Evolutionary conservation across 2,113 vertebrate genomes (phyloP), one percentile per base, ranked within the genome.

Genomic region (Notothenia rossii): DNA sequence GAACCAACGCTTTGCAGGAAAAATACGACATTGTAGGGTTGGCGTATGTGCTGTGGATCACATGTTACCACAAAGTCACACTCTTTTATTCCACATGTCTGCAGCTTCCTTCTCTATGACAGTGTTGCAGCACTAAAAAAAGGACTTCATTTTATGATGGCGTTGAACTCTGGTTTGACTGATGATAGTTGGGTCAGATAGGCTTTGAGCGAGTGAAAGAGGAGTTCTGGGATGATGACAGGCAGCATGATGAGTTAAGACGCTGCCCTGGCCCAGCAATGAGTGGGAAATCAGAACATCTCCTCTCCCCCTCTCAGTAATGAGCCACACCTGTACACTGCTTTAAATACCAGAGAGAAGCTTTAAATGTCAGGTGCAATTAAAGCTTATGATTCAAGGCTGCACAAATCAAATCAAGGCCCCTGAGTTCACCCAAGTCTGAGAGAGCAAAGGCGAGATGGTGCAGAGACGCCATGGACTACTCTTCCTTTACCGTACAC

Each of bases 281-380:
- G 84, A 90, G 81, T 89, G 88, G 59, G 73, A 90, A 93, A 86
- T 90, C 90, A 81, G 89, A 91, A 90, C 83, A 89, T 87, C 86
- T 92, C 77, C 81, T 63, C 74, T 85, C 80, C 82, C 87, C 88
- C 82, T 82, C 88, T 89, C 90, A 88, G 90, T 96, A 95, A 96
- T 95, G 93, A 95, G 93, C 91, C 94, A 95, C 95, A 95, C 95
- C 95, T 95, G 94, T 94, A 95, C 94, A 93, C 94, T 90, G 87
- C 93, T 95, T 95, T 95, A 95, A 96, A 96, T 95, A 96, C 94
- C 95, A 96, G 91, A 93, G 91, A 94, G 92, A 90, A 91, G 93
- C 90, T 91, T 93, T 93, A 96, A 96, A 95, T 96, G 95, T 96
- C 95, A 96, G 91, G 93, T 93, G 93, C 95, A 96, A 96, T 96